Percentiles rank a stretch among this genome's conserved stretches.
Evolutionary conservation across 1,140 invertebrate genomes (phyloP).

Genomic region (Ceratosolen solmsi): DNA sequence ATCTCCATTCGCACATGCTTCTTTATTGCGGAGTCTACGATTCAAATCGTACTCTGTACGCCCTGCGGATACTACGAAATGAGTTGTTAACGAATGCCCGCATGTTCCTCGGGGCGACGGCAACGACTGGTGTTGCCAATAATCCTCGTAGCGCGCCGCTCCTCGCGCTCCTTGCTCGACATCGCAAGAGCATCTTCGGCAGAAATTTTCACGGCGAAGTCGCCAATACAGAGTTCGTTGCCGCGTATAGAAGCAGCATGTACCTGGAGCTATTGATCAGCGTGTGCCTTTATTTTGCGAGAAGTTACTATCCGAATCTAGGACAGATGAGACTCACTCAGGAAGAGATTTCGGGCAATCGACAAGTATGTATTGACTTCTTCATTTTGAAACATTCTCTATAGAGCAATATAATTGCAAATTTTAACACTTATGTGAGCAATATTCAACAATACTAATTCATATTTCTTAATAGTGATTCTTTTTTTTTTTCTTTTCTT

Average conservation of each 20-base stretch:
- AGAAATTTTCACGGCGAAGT: constrained; percentile 84
- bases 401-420: no score
- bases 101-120: constrained; percentile 81
- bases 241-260: constrained; percentile 83
- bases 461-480: no score
- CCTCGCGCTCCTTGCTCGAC: constrained; percentile 81
- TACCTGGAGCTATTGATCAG: constrained; percentile 88
- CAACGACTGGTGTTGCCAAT: constrained; percentile 80
- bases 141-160: constrained; percentile 75
- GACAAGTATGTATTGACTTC: constrained; percentile 70
- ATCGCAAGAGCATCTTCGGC: constrained; percentile 87
- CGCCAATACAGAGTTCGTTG: constrained; percentile 76
- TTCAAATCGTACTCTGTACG: constrained; percentile 83
- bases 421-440: no score
- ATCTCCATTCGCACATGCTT: constrained; percentile 88
- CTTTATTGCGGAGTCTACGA: constrained; percentile 89
- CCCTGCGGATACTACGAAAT: constrained; percentile 83
- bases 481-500: no score
- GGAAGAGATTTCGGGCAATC: constrained; percentile 85
- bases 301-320: constrained; percentile 86
- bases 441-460: no score
- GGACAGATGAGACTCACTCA: constrained; percentile 79
- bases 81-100: constrained; percentile 83
- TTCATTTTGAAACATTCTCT: no score
- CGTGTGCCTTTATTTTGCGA: constrained; percentile 85